Conservation (phyloP, 2,797 vertebrate species). For the Poeciliopsis infans region DNA sequence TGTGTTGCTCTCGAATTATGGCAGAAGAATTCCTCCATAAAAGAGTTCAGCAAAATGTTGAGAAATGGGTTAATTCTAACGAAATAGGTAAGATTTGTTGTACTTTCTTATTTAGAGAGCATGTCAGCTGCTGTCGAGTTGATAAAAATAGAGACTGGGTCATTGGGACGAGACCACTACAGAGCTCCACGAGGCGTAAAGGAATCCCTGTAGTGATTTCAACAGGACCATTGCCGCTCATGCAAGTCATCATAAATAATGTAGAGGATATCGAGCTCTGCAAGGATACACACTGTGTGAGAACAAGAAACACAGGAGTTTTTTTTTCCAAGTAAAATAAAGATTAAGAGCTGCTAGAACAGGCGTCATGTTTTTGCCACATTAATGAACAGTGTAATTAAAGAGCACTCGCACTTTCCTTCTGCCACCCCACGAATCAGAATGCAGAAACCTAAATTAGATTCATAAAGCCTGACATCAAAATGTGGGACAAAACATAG, state of each 20-base stretch:
- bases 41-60: conserved; percentile 10
- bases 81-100: conserved; percentile 46
- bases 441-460: not conserved
- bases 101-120: conserved; percentile 34
- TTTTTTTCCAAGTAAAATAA: conserved; percentile 2
- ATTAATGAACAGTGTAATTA: not conserved
- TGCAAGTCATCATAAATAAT: conserved; percentile 62
- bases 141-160: conserved; percentile 52
- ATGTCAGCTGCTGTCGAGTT: conserved; percentile 17
- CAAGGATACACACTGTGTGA: not conserved
- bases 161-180: conserved; percentile 41
- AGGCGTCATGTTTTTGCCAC: not conserved
- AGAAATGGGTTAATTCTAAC: conserved; percentile 36
- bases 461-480: not conserved
- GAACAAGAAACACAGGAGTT: not conserved
- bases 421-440: not conserved
- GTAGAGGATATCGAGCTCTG: conserved; percentile 46
- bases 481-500: no score
- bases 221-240: conserved; percentile 26
- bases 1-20: no score
- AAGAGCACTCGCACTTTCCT: not conserved
- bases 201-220: conserved; percentile 32
- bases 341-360: conserved; percentile 8
- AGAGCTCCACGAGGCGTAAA: conserved; percentile 19
- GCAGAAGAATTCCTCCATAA: no score